Percentiles rank a stretch among this genome's conserved stretches.
Evolutionary conservation across 2,888 invertebrate species (phyloP).

Genomic region (Petrophora chlorosata): DNA sequence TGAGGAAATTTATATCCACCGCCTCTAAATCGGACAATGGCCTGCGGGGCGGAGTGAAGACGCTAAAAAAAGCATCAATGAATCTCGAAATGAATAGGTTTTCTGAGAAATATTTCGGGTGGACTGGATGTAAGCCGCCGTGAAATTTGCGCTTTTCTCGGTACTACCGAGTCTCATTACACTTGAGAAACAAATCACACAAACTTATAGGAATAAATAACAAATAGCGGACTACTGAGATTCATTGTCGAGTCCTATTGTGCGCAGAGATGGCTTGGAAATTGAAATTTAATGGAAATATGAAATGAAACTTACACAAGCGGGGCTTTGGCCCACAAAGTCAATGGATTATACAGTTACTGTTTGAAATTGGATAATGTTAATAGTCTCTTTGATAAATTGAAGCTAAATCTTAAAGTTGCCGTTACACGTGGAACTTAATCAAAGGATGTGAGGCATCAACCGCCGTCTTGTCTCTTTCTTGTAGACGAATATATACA

Average conservation of each 20-base stretch:
- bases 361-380: no score
- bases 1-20: constrained; percentile 65
- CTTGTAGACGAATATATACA: no score
- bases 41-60: constrained; percentile 51
- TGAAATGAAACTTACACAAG: constrained; percentile 2
- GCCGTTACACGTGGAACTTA: no score
- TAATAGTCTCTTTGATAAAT: no score
- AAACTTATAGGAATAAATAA: constrained; percentile 2
- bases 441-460: no score
- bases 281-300: constrained; percentile 20
- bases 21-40: constrained; percentile 54
- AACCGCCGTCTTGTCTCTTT: no score
- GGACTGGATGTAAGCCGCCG: constrained; percentile 52
- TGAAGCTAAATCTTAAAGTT: no score
- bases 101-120: constrained; percentile 57
- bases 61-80: constrained; percentile 67
- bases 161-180: constrained; percentile 47
- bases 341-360: no score
- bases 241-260: constrained; percentile 8
- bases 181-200: constrained; percentile 38
- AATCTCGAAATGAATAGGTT: constrained; percentile 49
- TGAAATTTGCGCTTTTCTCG: constrained; percentile 63
- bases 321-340: no score
- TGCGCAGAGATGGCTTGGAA: background rate
- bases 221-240: constrained; percentile 4